A percentile compares a stretch with the other conserved stretches of the same genome.
These are phyloP conservation scores for Brachyhypopomus gauderio DNA, from an alignment of 2,113 vertebrate species.

Conservation along the genomic window DNA sequence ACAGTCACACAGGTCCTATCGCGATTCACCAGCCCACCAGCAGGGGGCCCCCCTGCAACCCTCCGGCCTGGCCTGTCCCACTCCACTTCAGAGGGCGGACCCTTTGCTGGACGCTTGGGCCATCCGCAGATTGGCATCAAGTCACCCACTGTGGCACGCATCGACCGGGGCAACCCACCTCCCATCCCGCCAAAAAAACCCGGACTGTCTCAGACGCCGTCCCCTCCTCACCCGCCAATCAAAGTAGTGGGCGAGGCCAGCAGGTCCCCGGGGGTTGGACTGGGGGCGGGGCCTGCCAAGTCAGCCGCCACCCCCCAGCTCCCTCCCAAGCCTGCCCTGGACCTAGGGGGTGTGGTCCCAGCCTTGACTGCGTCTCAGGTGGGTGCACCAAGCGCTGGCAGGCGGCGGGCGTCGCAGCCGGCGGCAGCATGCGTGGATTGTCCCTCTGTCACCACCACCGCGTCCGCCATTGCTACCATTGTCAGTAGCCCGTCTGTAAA, in stretches of 20 bases:
- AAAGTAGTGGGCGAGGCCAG: constrained; percentile 85
- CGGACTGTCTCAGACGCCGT: constrained; percentile 95
- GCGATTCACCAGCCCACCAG: constrained; percentile 89
- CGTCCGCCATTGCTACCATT: constrained; percentile 74
- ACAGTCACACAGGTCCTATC: constrained; percentile 96
- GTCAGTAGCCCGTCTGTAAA: constrained; percentile 91
- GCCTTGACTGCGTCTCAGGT: constrained; percentile 98
- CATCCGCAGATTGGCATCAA: constrained; percentile 82
- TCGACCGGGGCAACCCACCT: constrained; percentile 96
- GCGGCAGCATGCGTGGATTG: constrained; percentile 95
- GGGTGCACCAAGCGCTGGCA: constrained; percentile 83
- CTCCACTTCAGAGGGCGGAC: constrained; percentile 79
- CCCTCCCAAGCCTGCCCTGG: constrained; percentile 97
- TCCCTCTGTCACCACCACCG: constrained; percentile 83
- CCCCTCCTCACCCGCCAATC: constrained; percentile 90
- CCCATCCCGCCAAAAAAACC: constrained; percentile 99
- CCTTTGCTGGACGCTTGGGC: constrained; percentile 75
- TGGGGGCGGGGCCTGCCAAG: constrained; percentile 74
- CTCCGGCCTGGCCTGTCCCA: constrained; percentile 77
- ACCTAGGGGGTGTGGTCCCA: constrained; percentile 90
- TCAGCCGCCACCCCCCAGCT: constrained; percentile 87
- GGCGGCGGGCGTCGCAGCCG: constrained; percentile 79
- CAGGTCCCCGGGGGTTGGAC: constrained; percentile 80
- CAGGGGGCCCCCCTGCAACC: constrained; percentile 59
- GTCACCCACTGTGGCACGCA: constrained; percentile 85